Evolutionary conservation across 2,888 invertebrate species (phyloP).

Genomic region (Temnothorax rugatulus): DNA sequence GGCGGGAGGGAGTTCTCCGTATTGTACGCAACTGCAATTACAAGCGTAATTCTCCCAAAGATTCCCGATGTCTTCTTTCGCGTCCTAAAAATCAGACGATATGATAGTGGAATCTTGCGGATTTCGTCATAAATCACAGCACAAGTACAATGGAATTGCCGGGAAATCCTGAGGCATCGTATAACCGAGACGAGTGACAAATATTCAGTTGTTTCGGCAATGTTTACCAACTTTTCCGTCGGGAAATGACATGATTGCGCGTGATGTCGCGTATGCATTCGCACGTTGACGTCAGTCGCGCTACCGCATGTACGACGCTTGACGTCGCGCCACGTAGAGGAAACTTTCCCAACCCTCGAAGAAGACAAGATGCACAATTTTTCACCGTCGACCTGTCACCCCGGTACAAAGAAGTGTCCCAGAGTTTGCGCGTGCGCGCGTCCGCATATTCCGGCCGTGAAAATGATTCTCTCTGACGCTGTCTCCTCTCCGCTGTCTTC

Average conservation of each 20-base stretch:
- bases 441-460: constrained; percentile 60
- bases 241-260: neutral
- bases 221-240: neutral
- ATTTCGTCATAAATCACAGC: neutral
- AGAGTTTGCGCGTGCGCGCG: constrained; percentile 62
- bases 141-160: neutral
- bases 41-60: constrained; percentile 49
- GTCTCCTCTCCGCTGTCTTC: constrained; percentile 43
- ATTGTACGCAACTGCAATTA: constrained; percentile 64
- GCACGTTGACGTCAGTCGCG: neutral
- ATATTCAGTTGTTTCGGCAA: constrained; percentile 9
- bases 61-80: constrained; percentile 60
- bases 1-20: constrained; percentile 60
- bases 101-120: neutral
- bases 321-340: constrained; percentile 13
- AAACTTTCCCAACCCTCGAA: constrained; percentile 49
- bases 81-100: neutral
- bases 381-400: constrained; percentile 66
- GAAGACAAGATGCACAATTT: constrained; percentile 65
- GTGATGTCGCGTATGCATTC: neutral
- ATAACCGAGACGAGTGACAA: neutral
- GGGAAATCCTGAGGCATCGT: neutral
- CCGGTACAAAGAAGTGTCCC: constrained; percentile 65
- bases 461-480: constrained; percentile 63
- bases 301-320: constrained; percentile 39